Conservation (phyloP, 2,888 invertebrate species). For the Drosophila gaucha region DNA sequence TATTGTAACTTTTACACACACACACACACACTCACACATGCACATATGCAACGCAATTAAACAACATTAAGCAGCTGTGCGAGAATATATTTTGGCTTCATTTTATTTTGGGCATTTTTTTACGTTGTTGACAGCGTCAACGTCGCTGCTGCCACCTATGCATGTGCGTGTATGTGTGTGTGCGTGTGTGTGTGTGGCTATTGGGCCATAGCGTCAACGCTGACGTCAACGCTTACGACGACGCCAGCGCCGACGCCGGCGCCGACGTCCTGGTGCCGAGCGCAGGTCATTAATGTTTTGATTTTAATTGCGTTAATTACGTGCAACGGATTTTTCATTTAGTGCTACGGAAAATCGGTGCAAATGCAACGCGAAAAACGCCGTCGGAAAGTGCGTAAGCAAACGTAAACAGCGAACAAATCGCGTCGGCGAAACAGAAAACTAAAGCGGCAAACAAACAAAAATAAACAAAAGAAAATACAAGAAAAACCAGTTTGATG, state of each 20-base stretch:
- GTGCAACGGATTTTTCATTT: constrained; percentile 82
- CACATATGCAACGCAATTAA: constrained; percentile 26
- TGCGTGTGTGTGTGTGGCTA: constrained; percentile 5
- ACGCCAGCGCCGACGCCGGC: constrained; percentile 41
- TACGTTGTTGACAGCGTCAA: constrained; percentile 13
- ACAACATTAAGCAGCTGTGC: constrained; percentile 48
- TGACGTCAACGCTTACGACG: constrained; percentile 40
- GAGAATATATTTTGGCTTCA: constrained; percentile 31
- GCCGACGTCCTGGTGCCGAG: constrained; percentile 52
- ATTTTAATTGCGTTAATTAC: constrained; percentile 84
- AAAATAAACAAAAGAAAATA: background rate
- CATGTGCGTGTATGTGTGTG: constrained; percentile 1
- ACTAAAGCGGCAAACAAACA: background rate
- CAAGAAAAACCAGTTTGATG: constrained; percentile 5
- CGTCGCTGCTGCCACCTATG: constrained; percentile 16
- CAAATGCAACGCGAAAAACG: constrained; percentile 31
- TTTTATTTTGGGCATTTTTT: constrained; percentile 26
- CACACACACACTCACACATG: background rate
- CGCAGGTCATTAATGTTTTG: constrained; percentile 84
- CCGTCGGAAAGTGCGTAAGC: constrained; percentile 48
- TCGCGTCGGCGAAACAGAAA: background rate
- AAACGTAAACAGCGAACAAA: background rate
- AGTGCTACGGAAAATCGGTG: constrained; percentile 33
- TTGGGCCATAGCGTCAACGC: constrained; percentile 27
- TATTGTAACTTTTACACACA: constrained; percentile 5